A percentile compares a stretch with the other conserved stretches of the same genome.
These are phyloP conservation scores for Nematolebias whitei DNA, from an alignment of 2,113 vertebrate species.

Conservation along the genomic window DNA sequence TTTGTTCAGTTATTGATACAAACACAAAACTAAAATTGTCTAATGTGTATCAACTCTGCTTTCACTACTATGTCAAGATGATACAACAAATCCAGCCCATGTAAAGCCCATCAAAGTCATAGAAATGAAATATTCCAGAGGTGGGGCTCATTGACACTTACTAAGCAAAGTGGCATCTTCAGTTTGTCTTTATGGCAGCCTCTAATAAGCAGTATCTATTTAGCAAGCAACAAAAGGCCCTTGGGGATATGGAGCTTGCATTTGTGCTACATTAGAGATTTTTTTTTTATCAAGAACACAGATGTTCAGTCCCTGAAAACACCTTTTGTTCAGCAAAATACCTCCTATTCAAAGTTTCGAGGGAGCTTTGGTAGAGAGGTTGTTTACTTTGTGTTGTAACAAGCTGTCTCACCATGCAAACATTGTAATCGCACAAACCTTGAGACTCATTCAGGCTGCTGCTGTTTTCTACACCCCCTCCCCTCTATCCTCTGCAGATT, in stretches of 20 bases:
- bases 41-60: not conserved
- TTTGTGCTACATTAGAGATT: constrained; percentile 33
- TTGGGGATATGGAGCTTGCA: constrained; percentile 22
- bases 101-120: constrained; percentile 5
- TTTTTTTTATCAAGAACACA: constrained; percentile 43
- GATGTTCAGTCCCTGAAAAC: constrained; percentile 52
- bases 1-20: too few species aligned
- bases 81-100: not conserved
- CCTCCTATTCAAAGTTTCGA: constrained; percentile 49
- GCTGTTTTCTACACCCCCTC: not conserved
- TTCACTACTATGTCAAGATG: not conserved
- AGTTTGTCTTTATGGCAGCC: constrained; percentile 4
- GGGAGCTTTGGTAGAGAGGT: constrained; percentile 49
- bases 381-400: constrained; percentile 62
- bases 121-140: constrained; percentile 4
- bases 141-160: not conserved
- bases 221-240: constrained; percentile 24
- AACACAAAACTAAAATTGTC: too few species aligned
- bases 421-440: constrained; percentile 56
- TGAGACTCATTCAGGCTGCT: constrained; percentile 37
- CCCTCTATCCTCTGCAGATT: constrained; percentile 10
- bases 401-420: constrained; percentile 65
- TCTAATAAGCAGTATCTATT: constrained; percentile 25
- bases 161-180: constrained; percentile 8
- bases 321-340: constrained; percentile 64